Evolutionary conservation across 2,888 invertebrate species (phyloP).

Genomic region (Palloptera scutellata): DNA sequence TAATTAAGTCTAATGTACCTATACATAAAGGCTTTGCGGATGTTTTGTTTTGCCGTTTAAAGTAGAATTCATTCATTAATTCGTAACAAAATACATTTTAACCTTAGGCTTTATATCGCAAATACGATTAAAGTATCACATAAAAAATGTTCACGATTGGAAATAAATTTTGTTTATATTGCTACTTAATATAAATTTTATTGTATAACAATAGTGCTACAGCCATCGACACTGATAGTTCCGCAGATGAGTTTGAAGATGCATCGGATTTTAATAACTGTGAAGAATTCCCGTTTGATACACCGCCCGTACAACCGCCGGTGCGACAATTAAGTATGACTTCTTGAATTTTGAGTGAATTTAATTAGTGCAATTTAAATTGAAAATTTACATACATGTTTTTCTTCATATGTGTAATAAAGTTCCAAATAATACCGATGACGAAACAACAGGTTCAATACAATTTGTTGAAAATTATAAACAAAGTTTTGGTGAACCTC

Average conservation of each 20-base stretch:
- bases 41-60: too few species aligned
- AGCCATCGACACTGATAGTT: constrained; percentile 68
- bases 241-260: constrained; percentile 87
- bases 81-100: too few species aligned
- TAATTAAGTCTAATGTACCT: too few species aligned
- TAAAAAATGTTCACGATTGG: too few species aligned
- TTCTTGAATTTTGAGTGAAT: not conserved
- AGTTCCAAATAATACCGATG: constrained; percentile 88
- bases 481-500: constrained; percentile 78
- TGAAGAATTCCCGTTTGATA: constrained; percentile 86
- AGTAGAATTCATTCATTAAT: too few species aligned
- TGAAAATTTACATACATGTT: not conserved
- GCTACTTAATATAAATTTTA: too few species aligned
- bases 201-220: constrained; percentile 45
- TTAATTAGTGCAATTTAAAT: not conserved
- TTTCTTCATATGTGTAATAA: not conserved
- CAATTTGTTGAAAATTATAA: constrained; percentile 89
- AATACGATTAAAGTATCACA: too few species aligned
- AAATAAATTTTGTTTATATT: too few species aligned
- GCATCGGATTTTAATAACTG: constrained; percentile 84
- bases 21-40: too few species aligned
- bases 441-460: constrained; percentile 85
- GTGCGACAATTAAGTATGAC: constrained; percentile 80
- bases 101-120: too few species aligned
- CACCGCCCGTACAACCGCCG: constrained; percentile 73